These are phyloP conservation scores for Apomyelois bistriatella DNA, from an alignment of 2,888 invertebrate species.

Conservation along the genomic window DNA sequence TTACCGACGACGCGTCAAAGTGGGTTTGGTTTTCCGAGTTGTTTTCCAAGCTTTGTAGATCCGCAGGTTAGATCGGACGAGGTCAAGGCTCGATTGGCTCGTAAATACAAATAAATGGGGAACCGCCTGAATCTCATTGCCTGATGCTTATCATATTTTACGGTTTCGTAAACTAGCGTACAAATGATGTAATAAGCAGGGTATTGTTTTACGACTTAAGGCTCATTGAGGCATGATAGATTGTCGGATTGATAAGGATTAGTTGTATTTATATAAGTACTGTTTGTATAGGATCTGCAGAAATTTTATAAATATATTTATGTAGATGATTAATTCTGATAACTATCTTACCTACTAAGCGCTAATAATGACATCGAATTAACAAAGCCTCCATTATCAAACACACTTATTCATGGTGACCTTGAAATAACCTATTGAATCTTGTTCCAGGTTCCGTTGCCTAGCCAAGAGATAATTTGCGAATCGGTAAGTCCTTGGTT, in stretches of 20 bases:
- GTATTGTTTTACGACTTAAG: conserved; percentile 43
- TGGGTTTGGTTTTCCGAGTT: conserved; percentile 44
- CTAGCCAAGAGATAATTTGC: conserved; percentile 65
- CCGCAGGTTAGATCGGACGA: conserved; percentile 30
- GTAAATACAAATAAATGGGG: conserved; percentile 73
- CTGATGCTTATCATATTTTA: conserved; percentile 73
- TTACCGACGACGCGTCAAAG: conserved; percentile 37
- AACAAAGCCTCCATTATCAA: too few species aligned
- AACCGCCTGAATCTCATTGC: conserved; percentile 62
- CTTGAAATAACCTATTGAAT: conserved; percentile 20
- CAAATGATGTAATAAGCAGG: conserved; percentile 55
- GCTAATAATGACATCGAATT: too few species aligned
- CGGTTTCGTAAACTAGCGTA: conserved; percentile 58
- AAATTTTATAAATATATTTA: too few species aligned
- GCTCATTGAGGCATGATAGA: conserved; percentile 21
- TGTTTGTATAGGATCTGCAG: background rate
- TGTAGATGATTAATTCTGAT: too few species aligned
- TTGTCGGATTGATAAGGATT: conserved; percentile 4
- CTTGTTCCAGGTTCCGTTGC: conserved; percentile 61
- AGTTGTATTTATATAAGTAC: background rate
- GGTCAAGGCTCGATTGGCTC: conserved; percentile 65
- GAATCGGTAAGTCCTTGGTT: conserved; percentile 63
- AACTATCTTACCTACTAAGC: too few species aligned
- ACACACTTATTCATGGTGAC: too few species aligned
- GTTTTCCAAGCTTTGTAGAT: conserved; percentile 39